phyloP scores from a whole-genome alignment of 2,888 invertebrate species.

The Acanthosepion esculentum region DNA sequence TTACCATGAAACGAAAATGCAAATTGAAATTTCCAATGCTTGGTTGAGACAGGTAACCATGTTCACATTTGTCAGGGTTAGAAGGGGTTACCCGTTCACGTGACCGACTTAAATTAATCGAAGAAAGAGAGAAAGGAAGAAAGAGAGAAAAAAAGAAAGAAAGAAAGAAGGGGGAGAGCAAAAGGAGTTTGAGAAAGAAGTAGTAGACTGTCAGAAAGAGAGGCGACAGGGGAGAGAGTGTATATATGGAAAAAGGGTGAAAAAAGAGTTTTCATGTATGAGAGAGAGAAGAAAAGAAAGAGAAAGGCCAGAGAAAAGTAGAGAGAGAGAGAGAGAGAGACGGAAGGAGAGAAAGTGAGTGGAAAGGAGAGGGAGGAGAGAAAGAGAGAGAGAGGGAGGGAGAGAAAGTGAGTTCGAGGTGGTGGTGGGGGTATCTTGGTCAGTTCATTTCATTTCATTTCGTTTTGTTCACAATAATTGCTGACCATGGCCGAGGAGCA shows the following conservation, averaged over 20 bases:
- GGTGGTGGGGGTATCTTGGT: no score
- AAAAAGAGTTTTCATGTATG: background rate
- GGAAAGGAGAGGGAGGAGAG: background rate
- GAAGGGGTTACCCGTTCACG: no score
- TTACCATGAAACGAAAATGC: no score
- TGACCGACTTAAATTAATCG: no score
- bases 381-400: background rate
- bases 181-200: background rate
- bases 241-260: background rate
- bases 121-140: background rate
- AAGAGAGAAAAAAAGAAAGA: background rate
- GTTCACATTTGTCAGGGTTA: no score
- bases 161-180: background rate
- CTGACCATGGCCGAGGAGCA: slow-evolving; percentile 66
- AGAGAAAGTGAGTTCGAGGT: background rate
- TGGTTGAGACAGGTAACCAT: no score
- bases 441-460: no score
- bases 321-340: background rate
- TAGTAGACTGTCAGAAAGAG: no score
- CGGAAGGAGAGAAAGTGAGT: no score
- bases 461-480: background rate
- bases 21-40: no score
- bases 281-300: background rate
- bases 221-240: no score
- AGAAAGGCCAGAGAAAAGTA: background rate